phyloP scores from a whole-genome alignment of 1,140 invertebrate species.

The Eumeta japonica region DNA sequence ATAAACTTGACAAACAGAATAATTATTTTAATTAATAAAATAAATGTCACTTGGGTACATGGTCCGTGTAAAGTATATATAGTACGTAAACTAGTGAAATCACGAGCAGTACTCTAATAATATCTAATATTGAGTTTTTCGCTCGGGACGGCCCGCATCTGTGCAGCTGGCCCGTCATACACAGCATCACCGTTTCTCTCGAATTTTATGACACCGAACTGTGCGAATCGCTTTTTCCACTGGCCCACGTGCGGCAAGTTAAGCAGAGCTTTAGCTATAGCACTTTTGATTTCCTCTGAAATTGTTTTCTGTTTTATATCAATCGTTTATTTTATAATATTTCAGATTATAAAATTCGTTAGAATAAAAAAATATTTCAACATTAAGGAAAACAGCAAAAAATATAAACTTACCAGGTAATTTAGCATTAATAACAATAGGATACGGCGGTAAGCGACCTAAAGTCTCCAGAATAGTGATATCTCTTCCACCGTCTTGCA shows the following conservation, averaged over 20 bases:
- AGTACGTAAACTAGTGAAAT: conserved; percentile 47
- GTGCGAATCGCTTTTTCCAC: conserved; percentile 53
- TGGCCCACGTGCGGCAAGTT: conserved; percentile 39
- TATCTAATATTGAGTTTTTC: conserved; percentile 57
- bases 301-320: too few species aligned
- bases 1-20: too few species aligned
- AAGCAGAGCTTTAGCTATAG: conserved; percentile 44
- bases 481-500: conserved; percentile 60
- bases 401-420: conserved; percentile 48
- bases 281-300: conserved; percentile 52
- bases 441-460: conserved; percentile 63
- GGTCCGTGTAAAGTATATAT: conserved; percentile 50
- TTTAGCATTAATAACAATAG: conserved; percentile 59
- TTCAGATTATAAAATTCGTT: too few species aligned
- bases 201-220: conserved; percentile 58
- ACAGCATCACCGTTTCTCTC: conserved; percentile 45
- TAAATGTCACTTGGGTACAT: conserved; percentile 28
- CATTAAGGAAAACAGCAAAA: neutral
- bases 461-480: conserved; percentile 60
- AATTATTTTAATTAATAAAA: too few species aligned
- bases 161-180: conserved; percentile 55
- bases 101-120: conserved; percentile 56
- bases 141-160: conserved; percentile 55
- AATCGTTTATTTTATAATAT: too few species aligned
- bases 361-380: neutral